Percentiles rank a stretch among this genome's conserved stretches.
Conservation (phyloP, 2,797 vertebrate genomes). For the Odontamblyopus lacepedii region DNA sequence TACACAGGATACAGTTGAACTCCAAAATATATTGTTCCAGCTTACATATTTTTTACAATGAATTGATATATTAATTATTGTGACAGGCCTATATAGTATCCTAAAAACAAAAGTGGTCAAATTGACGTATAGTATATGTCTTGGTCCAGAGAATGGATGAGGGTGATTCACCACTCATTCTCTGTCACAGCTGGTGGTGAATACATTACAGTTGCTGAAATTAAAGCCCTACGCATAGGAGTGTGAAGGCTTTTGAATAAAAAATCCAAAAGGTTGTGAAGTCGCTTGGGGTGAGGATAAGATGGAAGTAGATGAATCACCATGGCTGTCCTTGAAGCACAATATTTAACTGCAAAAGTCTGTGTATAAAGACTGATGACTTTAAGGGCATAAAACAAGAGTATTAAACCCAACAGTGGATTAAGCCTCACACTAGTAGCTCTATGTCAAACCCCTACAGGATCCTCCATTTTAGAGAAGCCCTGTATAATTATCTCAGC, state of each 20-base stretch:
- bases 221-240: background rate
- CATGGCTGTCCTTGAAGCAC: background rate
- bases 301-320: background rate
- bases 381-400: slow-evolving; percentile 4
- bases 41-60: too few relatives aligned
- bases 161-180: background rate
- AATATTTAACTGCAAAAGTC: background rate
- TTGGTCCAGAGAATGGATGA: too few relatives aligned
- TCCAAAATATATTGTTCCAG: too few relatives aligned
- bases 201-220: background rate
- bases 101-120: too few relatives aligned
- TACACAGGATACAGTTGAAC: too few relatives aligned
- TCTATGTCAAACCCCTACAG: slow-evolving; percentile 13
- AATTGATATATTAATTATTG: too few relatives aligned
- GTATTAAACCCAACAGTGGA: slow-evolving; percentile 3
- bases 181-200: background rate
- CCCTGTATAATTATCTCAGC: slow-evolving; percentile 37
- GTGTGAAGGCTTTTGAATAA: background rate
- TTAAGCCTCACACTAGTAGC: slow-evolving; percentile 23
- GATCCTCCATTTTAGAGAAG: slow-evolving; percentile 14
- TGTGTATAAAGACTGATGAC: slow-evolving; percentile 11
- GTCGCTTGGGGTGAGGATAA: background rate
- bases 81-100: too few relatives aligned
- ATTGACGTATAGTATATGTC: too few relatives aligned
- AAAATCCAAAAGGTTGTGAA: background rate